Base-by-base conservation (phyloP, 2,113 vertebrate species). In the Xiphophorus maculatus region DNA sequence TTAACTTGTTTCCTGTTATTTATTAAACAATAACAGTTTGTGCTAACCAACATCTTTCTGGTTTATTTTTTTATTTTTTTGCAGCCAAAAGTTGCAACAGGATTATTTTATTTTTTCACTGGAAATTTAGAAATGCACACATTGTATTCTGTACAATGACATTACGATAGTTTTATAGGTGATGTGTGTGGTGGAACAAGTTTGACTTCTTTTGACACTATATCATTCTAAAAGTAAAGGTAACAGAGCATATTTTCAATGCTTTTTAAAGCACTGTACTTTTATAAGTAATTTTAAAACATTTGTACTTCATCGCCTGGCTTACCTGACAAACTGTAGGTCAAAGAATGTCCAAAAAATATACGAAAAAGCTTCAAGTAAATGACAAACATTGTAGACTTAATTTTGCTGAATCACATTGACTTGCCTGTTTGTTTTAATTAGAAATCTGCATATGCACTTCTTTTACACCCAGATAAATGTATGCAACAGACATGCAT, bases 381-480 rank as follows among this genome's bases (percentile, higher is more conserved):
- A 67, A 15, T 33, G 8, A 63, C 19, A 0, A 72, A 54, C 3
- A 54, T 32, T 14, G 13, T 3, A 64, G 25, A 67, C 79, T 77
- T 32, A 40, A 63, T 71, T 28, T 10, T 7, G 25, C 32, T 37
- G 37, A 79, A 72, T 35, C 37, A 35, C 62, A 63, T 3, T 14
- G 32, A 48, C 61, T 63, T 9, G 32, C 61, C 44, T 29, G 74
- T 48, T 27, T 37, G 37, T 79, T 60, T 74, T 64, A 17, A 29
- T 42, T 63, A 17, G 25, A 9, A 66, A 3, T 48, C 15, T 70
- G 32, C 33, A 71, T 67, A 37, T 69, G 64, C 58, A 66, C 63
- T 15, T 44, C 15, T 4, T 65, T 63, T 58, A 69, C n/a, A 69
- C 30, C 9, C 62, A 63, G 51, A 71, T 42, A 74, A 76, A 82